A percentile compares a stretch with the other conserved stretches of the same genome.
Conservation (phyloP, 2,113 vertebrate genomes). For the Gobio gobio region DNA sequence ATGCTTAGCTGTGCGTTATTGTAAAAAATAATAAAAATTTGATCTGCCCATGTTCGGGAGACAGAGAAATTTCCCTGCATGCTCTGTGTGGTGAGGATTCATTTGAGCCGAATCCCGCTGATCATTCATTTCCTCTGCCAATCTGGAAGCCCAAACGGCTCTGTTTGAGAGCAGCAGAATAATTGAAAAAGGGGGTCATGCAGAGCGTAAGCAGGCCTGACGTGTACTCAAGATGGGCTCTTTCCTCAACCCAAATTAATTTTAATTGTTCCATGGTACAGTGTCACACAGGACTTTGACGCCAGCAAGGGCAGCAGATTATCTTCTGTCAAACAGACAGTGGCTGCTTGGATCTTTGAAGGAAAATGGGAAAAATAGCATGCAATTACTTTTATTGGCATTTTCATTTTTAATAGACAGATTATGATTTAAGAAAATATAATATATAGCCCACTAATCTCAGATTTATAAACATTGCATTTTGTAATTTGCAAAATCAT, state of each 20-base stretch:
- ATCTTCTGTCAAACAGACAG: constrained; percentile 23
- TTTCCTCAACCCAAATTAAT: constrained; percentile 61
- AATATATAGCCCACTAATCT: not conserved
- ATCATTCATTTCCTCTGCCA: constrained; percentile 67
- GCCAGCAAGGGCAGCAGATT: constrained; percentile 41
- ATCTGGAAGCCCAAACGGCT: constrained; percentile 58
- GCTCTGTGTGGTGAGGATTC: constrained; percentile 47
- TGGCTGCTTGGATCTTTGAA: not conserved
- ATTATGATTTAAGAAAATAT: not conserved
- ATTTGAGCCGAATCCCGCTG: constrained; percentile 56
- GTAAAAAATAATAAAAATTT: not conserved
- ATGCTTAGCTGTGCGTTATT: not conserved
- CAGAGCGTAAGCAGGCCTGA: constrained; percentile 68
- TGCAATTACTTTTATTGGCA: not conserved
- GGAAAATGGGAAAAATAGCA: not conserved
- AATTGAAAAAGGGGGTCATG: constrained; percentile 63
- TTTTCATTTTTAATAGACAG: not conserved
- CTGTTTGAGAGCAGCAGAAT: constrained; percentile 54
- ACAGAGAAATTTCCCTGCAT: constrained; percentile 35
- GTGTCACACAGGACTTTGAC: constrained; percentile 40
- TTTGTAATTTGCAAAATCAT: not conserved
- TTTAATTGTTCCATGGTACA: constrained; percentile 62
- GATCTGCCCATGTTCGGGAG: not conserved
- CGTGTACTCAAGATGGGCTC: constrained; percentile 56
- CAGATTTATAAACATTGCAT: not conserved